phyloP scores from a whole-genome alignment of 2,113 vertebrate species.

The Gymnocephalus cernua region DNA sequence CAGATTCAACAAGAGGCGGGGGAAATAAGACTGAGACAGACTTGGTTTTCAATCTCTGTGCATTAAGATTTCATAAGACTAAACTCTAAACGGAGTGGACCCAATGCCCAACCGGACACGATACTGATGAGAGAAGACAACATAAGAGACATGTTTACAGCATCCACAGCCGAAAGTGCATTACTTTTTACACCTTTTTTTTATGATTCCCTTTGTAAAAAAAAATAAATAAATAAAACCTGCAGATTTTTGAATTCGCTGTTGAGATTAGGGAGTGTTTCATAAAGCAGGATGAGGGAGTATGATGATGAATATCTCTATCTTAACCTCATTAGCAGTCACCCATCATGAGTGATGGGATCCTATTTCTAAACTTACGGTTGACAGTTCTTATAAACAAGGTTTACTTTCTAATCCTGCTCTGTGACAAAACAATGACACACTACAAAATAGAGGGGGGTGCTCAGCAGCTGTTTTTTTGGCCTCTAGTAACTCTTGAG shows the following conservation, averaged over 20 bases:
- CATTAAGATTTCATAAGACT: neutral
- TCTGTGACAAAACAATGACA: conserved; percentile 1
- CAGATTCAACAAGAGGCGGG: neutral
- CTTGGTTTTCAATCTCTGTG: conserved; percentile 10
- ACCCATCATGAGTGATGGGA: neutral
- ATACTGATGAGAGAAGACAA: neutral
- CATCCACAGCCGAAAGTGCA: conserved; percentile 72
- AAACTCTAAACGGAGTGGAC: neutral
- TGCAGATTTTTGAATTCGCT: neutral
- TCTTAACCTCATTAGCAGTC: neutral
- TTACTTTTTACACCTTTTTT: conserved; percentile 36
- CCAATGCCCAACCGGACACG: neutral
- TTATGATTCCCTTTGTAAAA: conserved; percentile 2
- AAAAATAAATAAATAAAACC: neutral
- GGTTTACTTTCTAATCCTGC: conserved; percentile 5
- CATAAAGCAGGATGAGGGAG: neutral
- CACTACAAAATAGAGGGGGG: neutral
- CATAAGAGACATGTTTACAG: conserved; percentile 72
- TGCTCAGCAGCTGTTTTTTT: neutral
- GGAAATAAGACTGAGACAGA: conserved; percentile 5
- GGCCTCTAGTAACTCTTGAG: neutral
- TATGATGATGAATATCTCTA: neutral
- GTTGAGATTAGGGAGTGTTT: neutral
- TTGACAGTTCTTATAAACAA: neutral
- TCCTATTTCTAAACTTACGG: neutral